Conservation (phyloP, 2,113 vertebrate species). For the Procapra przewalskii region DNA sequence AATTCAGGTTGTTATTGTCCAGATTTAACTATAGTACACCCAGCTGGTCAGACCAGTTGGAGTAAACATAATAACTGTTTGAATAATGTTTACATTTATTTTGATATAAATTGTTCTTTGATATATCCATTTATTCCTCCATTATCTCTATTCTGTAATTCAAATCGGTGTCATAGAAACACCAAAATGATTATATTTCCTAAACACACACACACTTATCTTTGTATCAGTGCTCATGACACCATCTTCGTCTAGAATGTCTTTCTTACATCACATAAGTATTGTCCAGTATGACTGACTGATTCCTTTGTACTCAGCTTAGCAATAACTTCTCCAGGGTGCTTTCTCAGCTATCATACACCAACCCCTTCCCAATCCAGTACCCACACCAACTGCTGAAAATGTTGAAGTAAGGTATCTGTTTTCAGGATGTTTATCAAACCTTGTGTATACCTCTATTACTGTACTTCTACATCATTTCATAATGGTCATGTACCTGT, state of each 20-base stretch:
- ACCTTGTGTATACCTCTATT: background rate
- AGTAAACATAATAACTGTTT: background rate
- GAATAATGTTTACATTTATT: background rate
- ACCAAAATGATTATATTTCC: background rate
- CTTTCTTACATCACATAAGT: background rate
- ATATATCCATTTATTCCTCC: background rate
- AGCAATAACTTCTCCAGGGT: background rate
- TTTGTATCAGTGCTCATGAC: background rate
- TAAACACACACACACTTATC: background rate
- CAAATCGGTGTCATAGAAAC: background rate
- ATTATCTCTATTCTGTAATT: background rate
- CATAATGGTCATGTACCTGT: background rate
- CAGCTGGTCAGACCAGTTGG: background rate
- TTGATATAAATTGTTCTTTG: background rate
- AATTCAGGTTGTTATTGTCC: background rate
- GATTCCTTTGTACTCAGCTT: background rate
- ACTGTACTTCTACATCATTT: background rate
- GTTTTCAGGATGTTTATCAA: background rate
- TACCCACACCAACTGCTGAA: background rate
- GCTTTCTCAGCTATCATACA: background rate
- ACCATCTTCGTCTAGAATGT: background rate
- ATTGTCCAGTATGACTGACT: background rate
- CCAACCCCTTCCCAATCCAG: background rate
- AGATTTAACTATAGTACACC: background rate
- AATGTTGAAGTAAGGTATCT: background rate